Evolutionary conservation across 2,888 invertebrate genomes (phyloP), one percentile per base, ranked within the genome.

Genomic region (Resseliella maxima): DNA sequence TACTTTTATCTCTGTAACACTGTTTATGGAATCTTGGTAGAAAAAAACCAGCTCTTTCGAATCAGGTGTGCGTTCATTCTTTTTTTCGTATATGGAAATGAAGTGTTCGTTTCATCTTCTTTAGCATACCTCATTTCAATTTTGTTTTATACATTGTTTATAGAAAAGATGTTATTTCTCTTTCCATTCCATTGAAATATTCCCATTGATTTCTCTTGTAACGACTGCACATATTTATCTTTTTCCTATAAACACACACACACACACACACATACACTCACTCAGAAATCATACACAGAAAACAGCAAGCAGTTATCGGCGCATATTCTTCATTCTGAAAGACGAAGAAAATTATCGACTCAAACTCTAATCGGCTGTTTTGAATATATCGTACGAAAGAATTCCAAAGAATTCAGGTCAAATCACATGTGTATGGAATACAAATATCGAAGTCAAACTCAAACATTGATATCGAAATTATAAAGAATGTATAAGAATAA

Each of bases 351-450:
- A 12, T 59, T 27, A 27, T 59, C 50, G n/a, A 59, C 59, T 24
- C 59, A 59, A 59, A 31, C 31, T 24, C 24, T 0, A 31, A 6
- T n/a, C n/a, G n/a, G 35, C 72, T 35, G 31, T 31, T 72, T 72
- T 72, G 72, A 72, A 72, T 72, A 72, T 31, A 18, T 15, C 8
- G 31, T 72, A 72, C 31, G 72, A 24, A 36, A 83, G 83, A 83
- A 83, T 59, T 83, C 38, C n/a, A 83, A 83, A 83, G 83, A 83
- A 83, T 83, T 83, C 15, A 38, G 83, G 83, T 83, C 83, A 83
- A 83, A 83, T 38, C 83, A 83, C 83, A 83, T 72, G 35, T 72
- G 72, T 31, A 59, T 59, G n/a, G 59, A 59, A 59, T 59, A 59
- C 24, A 72, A 27, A 72, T 72, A 31, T 72, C 24, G 27, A 59